phyloP scores from a whole-genome alignment of 1,140 invertebrate species.

The Fopius arisanus region DNA sequence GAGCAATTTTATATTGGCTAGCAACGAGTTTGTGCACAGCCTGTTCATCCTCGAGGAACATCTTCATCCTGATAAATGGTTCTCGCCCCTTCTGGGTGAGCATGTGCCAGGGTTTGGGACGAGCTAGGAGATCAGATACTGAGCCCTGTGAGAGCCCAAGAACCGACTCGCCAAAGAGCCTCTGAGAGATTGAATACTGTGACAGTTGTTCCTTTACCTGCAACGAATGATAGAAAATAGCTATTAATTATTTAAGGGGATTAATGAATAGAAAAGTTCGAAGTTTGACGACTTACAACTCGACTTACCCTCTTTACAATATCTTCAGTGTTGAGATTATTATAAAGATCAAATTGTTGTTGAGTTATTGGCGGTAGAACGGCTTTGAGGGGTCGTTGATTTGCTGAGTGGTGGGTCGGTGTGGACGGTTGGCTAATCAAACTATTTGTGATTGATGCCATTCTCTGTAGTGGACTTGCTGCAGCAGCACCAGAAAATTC shows the following conservation, averaged over 20 bases:
- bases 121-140: slow-evolving; percentile 91
- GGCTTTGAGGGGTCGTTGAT: slow-evolving; percentile 90
- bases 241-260: neutral
- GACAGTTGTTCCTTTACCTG: slow-evolving; percentile 95
- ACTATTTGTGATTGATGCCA: slow-evolving; percentile 98
- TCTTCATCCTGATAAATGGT: slow-evolving; percentile 97
- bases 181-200: slow-evolving; percentile 98
- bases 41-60: slow-evolving; percentile 97
- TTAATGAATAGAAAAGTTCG: neutral
- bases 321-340: slow-evolving; percentile 98
- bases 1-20: slow-evolving; percentile 96
- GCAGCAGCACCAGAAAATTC: slow-evolving; percentile 80
- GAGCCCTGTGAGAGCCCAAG: slow-evolving; percentile 95
- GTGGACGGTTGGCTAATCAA: slow-evolving; percentile 90
- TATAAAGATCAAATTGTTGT: slow-evolving; percentile 98
- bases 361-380: slow-evolving; percentile 98
- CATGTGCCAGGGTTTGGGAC: slow-evolving; percentile 98
- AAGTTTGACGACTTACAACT: slow-evolving; percentile 30
- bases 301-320: slow-evolving; percentile 87
- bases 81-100: slow-evolving; percentile 96
- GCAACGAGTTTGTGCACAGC: slow-evolving; percentile 96
- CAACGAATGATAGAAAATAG: slow-evolving; percentile 24
- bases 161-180: slow-evolving; percentile 97
- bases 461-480: slow-evolving; percentile 91
- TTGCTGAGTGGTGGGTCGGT: slow-evolving; percentile 79